Percentiles rank a stretch among this genome's conserved stretches.
Conservation (phyloP, 2,888 invertebrate species). For the Drosophila sordidula region DNA sequence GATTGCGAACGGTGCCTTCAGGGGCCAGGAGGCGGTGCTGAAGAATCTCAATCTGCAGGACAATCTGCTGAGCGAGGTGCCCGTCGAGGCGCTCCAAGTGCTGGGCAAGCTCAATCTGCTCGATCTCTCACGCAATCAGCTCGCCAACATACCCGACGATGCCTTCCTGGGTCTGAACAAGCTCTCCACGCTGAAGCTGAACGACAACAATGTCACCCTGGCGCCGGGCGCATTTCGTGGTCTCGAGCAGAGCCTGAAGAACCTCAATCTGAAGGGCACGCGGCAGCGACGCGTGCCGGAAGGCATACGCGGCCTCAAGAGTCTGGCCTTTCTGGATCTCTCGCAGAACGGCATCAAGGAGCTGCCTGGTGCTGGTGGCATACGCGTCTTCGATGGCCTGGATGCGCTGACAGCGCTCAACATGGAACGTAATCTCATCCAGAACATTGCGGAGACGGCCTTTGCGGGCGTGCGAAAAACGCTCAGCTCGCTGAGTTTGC, state of each 20-base stretch:
- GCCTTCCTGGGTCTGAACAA: conserved; percentile 91
- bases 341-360: conserved; percentile 95
- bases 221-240: conserved; percentile 90
- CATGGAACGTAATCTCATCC: conserved; percentile 94
- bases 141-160: conserved; percentile 89
- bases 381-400: conserved; percentile 90
- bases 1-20: conserved; percentile 91
- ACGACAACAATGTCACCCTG: conserved; percentile 94
- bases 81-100: conserved; percentile 89
- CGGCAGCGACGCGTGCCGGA: conserved; percentile 92
- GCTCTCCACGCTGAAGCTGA: conserved; percentile 92
- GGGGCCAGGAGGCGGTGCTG: conserved; percentile 92
- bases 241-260: conserved; percentile 92
- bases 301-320: conserved; percentile 91
- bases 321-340: conserved; percentile 94
- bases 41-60: conserved; percentile 94
- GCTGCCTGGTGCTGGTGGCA: conserved; percentile 90
- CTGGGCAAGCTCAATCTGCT: conserved; percentile 91
- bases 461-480: conserved; percentile 93
- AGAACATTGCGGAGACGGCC: conserved; percentile 90
- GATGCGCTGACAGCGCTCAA: conserved; percentile 92
- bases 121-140: conserved; percentile 93
- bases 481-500: conserved; percentile 93
- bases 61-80: conserved; percentile 92
- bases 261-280: conserved; percentile 95